A percentile compares a stretch with the other conserved stretches of the same genome.
Conservation (phyloP, 2,888 invertebrate genomes). For the Pemphredon lugubris region DNA sequence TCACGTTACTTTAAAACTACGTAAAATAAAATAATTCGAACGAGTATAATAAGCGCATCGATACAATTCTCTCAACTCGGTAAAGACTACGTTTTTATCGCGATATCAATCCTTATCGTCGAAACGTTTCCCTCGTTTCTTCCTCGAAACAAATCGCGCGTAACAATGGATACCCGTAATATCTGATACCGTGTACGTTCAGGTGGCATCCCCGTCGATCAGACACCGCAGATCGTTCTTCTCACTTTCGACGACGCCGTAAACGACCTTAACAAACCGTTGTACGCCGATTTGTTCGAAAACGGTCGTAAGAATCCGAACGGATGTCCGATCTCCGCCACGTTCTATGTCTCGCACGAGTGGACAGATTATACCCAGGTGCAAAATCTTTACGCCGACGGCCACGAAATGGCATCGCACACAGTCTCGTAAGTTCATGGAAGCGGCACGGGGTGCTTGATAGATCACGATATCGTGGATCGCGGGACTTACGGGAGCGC, state of each 20-base stretch:
- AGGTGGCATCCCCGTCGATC: constrained; percentile 81
- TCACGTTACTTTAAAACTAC: no score
- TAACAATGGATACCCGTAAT: no score
- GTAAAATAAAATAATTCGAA: no score
- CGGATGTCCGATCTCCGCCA: constrained; percentile 95
- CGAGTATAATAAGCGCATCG: no score
- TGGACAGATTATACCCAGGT: constrained; percentile 99
- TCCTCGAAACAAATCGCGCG: no score
- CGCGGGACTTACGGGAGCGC: no score
- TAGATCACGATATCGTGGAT: background rate
- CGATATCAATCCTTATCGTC: no score
- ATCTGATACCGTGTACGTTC: no score
- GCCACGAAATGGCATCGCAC: constrained; percentile 99
- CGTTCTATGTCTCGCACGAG: constrained; percentile 99
- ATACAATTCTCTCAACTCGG: no score
- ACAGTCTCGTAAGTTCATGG: constrained; percentile 95
- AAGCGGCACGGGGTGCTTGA: background rate
- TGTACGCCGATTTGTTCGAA: constrained; percentile 94
- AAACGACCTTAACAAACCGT: constrained; percentile 95
- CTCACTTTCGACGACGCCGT: constrained; percentile 97
- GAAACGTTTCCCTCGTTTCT: no score
- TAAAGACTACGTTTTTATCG: no score
- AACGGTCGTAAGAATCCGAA: constrained; percentile 95
- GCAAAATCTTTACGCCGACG: constrained; percentile 95
- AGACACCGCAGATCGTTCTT: constrained; percentile 94